Conservation (phyloP, 2,888 invertebrate genomes). For the Alviniconcha strummeri region DNA sequence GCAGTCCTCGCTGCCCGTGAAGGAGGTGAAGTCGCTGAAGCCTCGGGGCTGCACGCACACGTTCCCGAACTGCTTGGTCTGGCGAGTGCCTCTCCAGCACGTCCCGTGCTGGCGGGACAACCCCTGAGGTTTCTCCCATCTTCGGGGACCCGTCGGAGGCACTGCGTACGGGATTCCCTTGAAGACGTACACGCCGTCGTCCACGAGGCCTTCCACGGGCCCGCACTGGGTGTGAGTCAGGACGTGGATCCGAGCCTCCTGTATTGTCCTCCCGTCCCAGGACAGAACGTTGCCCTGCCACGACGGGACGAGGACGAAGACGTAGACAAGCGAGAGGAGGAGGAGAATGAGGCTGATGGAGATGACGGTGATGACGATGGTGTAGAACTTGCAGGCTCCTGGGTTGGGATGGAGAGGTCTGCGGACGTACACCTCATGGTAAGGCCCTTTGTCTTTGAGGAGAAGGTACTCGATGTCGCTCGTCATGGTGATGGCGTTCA, state of each 20-base stretch:
- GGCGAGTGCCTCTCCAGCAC: slow-evolving; percentile 51
- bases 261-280: slow-evolving; percentile 3
- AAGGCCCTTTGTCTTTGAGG: slow-evolving; percentile 29
- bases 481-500: not conserved
- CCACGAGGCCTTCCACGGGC: slow-evolving; percentile 44
- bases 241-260: not conserved
- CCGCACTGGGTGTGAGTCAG: slow-evolving; percentile 47
- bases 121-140: slow-evolving; percentile 50
- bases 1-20: slow-evolving; percentile 60
- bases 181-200: slow-evolving; percentile 45
- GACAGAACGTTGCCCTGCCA: slow-evolving; percentile 26
- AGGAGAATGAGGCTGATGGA: slow-evolving; percentile 6
- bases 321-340: slow-evolving; percentile 23
- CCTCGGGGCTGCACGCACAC: slow-evolving; percentile 45
- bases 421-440: slow-evolving; percentile 28
- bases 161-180: slow-evolving; percentile 56
- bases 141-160: slow-evolving; percentile 45
- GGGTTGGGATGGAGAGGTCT: slow-evolving; percentile 21
- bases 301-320: slow-evolving; percentile 31
- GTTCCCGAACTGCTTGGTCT: slow-evolving; percentile 44
- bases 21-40: not conserved
- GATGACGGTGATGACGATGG: slow-evolving; percentile 28
- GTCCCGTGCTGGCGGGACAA: slow-evolving; percentile 28
- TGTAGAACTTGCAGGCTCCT: slow-evolving; percentile 24
- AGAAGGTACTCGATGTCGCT: slow-evolving; percentile 32